phyloP scores from a whole-genome alignment of 2,797 vertebrate species.

The Onychomys arenicola region DNA sequence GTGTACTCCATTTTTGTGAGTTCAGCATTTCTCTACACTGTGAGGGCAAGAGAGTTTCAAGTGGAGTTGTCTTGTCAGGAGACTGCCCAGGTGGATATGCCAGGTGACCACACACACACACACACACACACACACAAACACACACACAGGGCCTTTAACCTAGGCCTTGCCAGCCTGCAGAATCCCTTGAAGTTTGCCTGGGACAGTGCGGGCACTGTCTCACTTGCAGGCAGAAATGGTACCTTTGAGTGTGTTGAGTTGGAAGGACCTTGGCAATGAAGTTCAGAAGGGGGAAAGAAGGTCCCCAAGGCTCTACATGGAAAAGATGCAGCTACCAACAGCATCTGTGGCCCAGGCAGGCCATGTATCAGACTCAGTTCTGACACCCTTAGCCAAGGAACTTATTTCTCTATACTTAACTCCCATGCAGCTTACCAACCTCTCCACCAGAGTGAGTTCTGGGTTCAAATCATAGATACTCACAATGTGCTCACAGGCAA shows the following conservation, averaged over 20 bases:
- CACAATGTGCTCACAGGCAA: fast-evolving
- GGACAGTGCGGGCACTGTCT: not conserved
- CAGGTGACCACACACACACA: not conserved
- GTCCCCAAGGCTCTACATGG: not conserved
- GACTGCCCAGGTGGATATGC: fast-evolving
- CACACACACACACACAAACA: too few species aligned
- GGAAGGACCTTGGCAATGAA: not conserved
- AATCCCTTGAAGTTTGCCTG: not conserved
- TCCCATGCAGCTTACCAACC: fast-evolving
- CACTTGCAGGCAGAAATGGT: not conserved
- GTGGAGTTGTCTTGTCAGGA: not conserved
- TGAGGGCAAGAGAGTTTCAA: not conserved
- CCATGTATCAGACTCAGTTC: slow-evolving; percentile 28
- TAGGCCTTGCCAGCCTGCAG: not conserved
- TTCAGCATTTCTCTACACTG: not conserved
- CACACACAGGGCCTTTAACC: too few species aligned
- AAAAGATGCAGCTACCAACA: not conserved
- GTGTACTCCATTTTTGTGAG: not conserved
- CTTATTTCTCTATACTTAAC: fast-evolving
- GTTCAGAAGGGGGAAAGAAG: not conserved
- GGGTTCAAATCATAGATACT: not conserved
- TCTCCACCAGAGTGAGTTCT: too few species aligned
- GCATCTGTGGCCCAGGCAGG: not conserved
- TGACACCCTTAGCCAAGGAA: not conserved
- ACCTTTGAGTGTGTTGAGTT: fast-evolving